phyloP scores from a whole-genome alignment of 2,797 vertebrate genomes.

The Kryptopterus vitreolus region DNA sequence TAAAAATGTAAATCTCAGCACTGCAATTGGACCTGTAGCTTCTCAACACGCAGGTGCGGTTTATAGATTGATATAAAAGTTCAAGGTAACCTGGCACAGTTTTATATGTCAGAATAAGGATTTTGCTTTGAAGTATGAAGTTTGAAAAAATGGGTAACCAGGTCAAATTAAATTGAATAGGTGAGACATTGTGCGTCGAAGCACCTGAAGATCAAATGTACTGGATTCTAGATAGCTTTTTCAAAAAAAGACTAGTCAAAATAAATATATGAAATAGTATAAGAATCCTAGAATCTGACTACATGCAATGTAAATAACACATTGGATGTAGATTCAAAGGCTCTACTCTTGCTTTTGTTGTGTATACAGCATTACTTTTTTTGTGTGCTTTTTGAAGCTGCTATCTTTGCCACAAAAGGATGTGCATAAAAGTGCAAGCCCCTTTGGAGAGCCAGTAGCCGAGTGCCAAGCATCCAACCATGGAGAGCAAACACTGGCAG shows the following conservation, averaged over 20 bases:
- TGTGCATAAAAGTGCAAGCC: not conserved
- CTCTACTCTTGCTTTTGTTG: too few species aligned
- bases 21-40: not conserved
- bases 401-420: not conserved
- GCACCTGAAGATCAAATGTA: not conserved
- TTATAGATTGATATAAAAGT: not conserved
- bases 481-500: not conserved
- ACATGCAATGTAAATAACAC: not conserved
- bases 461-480: not conserved
- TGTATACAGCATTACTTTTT: not conserved
- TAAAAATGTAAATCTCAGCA: not conserved
- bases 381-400: not conserved
- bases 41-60: not conserved
- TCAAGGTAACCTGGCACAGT: not conserved
- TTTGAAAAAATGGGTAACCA: not conserved
- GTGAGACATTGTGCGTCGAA: not conserved
- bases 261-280: not conserved
- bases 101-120: constrained; percentile 6
- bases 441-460: not conserved
- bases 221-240: not conserved
- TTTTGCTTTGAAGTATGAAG: not conserved
- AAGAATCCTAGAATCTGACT: not conserved
- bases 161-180: constrained; percentile 8
- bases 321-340: too few species aligned
- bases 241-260: not conserved